phyloP scores from a whole-genome alignment of 2,888 invertebrate species.

The Parnassius mnemosyne region DNA sequence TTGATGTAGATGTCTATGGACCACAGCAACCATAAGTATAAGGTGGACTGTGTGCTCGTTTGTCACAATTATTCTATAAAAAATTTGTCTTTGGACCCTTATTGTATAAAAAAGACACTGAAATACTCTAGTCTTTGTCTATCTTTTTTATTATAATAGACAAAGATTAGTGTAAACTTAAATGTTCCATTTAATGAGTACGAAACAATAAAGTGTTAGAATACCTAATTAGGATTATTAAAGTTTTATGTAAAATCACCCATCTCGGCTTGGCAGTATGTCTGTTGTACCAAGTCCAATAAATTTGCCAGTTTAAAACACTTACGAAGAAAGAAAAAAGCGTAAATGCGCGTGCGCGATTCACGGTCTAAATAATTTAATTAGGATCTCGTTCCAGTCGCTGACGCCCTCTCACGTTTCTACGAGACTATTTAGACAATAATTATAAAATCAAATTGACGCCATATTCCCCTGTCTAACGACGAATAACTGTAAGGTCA shows the following conservation, averaged over 20 bases:
- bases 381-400: conserved; percentile 75
- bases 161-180: no score
- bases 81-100: no score
- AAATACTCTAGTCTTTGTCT: no score
- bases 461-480: conserved; percentile 33
- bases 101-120: no score
- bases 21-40: no score
- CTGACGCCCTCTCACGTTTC: conserved; percentile 63
- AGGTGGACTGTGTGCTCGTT: no score
- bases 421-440: conserved; percentile 58
- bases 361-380: conserved; percentile 75
- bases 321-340: conserved; percentile 49
- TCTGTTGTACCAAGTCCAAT: conserved; percentile 28
- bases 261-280: conserved; percentile 10
- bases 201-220: no score
- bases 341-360: conserved; percentile 53
- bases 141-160: no score
- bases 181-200: no score
- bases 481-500: conserved; percentile 4
- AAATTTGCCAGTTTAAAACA: conserved; percentile 39
- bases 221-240: conserved; percentile 1
- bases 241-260: conserved; percentile 9
- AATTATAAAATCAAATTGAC: conserved; percentile 51
- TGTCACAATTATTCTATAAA: no score
- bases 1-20: no score